Base-by-base conservation (phyloP, 2,797 vertebrate species). In the Selene dorsalis region DNA sequence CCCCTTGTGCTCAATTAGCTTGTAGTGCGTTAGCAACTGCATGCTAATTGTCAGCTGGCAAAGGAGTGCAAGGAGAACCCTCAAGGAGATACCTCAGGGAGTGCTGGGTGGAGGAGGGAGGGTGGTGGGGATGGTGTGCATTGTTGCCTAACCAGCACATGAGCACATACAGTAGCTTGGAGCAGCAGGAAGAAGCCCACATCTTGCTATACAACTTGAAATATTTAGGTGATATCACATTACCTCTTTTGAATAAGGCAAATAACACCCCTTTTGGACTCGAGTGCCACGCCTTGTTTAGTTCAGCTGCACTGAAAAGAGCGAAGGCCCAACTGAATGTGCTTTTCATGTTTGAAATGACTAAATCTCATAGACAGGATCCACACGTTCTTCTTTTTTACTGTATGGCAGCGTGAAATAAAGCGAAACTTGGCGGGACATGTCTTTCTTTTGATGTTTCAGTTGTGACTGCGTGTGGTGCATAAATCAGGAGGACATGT, bases 1-100 rank as follows among this genome's bases (percentile, higher is more conserved):
- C 91, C 91, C 92, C 92, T 80, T 88, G 90, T 91, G 92, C 87
- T 91, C 91, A 93, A 92, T 93, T 93, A 92, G 86, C 87, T 90
- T 50, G 73, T 79, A 87, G 90, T 89, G 87, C 92, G 91, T 92
- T 91, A 91, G 89, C 83, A 59, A 82, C 85, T 55, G 30, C 85
- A 89, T 90, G 90, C 89, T 94, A 93, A 94, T 93, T 93, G 90
- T 93, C 92, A 92, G 85, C 83, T 89, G 88, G 90, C 84, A 83
- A 72, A 85, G 88, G 80, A 85, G 88, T 82, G 83, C 80, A 85
- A 85, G 86, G 85, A 89, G 82, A 91, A 82, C 83, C 87, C 91
- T 87, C 69, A 81, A 90, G 89, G 84, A 92, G 87, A 88, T 81
- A 88, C 91, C 91, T 88, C 70, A 60, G 88, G 89, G 93, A 92